These are phyloP conservation scores for Drosophila tani DNA, from an alignment of 1,140 invertebrate species.

Conservation along the genomic window DNA sequence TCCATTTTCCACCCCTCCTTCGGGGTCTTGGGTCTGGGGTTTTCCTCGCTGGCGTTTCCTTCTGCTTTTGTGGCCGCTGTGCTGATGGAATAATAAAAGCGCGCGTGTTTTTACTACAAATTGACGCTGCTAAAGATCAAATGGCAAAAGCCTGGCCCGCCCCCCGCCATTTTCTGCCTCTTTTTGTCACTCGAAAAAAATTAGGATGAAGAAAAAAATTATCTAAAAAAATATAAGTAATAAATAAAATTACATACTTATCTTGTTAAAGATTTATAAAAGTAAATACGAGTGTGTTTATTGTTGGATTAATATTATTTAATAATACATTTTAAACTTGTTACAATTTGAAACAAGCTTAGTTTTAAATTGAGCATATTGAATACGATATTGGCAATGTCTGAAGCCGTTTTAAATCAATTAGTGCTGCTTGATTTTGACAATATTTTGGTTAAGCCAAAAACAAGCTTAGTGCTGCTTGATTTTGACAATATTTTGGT, in stretches of 20 bases:
- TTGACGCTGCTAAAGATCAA: conserved; percentile 73
- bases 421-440: too few species aligned
- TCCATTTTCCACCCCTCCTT: conserved; percentile 43
- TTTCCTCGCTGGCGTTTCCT: conserved; percentile 5
- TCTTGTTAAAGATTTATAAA: not conserved
- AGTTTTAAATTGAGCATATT: too few species aligned
- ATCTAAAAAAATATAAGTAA: too few species aligned
- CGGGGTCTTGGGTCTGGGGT: conserved; percentile 2
- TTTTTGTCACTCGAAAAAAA: conserved; percentile 3
- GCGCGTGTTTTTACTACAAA: conserved; percentile 83
- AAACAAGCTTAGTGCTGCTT: too few species aligned
- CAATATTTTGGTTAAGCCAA: too few species aligned
- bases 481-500: too few species aligned
- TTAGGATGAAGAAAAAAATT: too few species aligned
- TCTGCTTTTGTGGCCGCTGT: conserved; percentile 34
- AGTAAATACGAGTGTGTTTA: not conserved
- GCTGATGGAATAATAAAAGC: conserved; percentile 82
- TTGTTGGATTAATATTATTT: too few species aligned
- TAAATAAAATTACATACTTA: not conserved
- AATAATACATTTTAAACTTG: too few species aligned
- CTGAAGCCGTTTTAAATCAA: too few species aligned
- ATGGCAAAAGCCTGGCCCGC: conserved; percentile 29
- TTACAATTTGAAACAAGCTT: too few species aligned
- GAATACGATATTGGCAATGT: too few species aligned
- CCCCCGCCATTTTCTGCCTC: conserved; percentile 4